Base-by-base conservation (phyloP, 2,888 invertebrate species). In the Melanostoma scalare region DNA sequence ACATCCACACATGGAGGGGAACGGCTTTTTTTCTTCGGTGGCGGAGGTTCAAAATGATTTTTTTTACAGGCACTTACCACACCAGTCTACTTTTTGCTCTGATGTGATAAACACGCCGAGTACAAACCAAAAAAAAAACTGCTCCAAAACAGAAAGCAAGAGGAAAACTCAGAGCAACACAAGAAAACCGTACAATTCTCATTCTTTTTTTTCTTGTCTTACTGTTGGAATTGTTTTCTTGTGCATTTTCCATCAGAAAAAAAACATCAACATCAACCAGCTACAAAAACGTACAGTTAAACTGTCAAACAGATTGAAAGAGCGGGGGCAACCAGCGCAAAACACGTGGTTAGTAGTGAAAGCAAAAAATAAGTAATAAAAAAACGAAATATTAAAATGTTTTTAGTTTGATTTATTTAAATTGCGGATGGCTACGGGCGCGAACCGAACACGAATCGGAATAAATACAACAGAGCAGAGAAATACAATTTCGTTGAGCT, bases 21-120 rank as follows among this genome's bases (percentile, higher is more conserved):
- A 84, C 48, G 48, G 2, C 10, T 46, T 60, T 44, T 84, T 84
- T 73, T 72, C 77, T 74, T 48, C 63, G 63, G 71, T 74, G 79
- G 79, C 79, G 36, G 84, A 84, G 84, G 79, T 79, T 84, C 79
- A 79, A 84, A 84, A 84, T 53, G 63, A 87, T 88, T 90, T 90
- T 90, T 89, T 91, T 90, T 90, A 87, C 87, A 87, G 86, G 85
- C 87, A 87, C 85, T 86, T 85, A 80, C 85, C 87, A 86, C 86
- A 88, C 86, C 90, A 91, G 90, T 91, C 89, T 88, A 89, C 89
- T 91, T 91, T 91, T 90, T 90, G 90, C 90, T 89, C 88, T 87
- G 89, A 87, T 87, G 86, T 87, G 87, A 86, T 88, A 87, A 88
- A 89, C 89, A 88, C 87, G 86, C 85, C 78, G 78, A 84, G 86